Percentiles rank a stretch among this genome's conserved stretches.
phyloP scores from a whole-genome alignment of 2,797 vertebrate species.

The Hydrophis major region DNA sequence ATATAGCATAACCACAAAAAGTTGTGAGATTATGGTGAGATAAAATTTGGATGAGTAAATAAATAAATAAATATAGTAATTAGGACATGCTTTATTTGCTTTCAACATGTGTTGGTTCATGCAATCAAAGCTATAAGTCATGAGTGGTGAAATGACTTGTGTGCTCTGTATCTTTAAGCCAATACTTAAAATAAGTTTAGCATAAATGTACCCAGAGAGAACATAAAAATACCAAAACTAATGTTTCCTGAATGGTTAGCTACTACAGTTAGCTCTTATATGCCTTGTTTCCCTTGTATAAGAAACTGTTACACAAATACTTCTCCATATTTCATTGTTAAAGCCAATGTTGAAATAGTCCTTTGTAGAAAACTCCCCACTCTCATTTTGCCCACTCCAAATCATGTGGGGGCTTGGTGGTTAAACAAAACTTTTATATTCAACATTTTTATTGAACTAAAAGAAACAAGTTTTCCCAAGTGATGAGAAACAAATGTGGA shows the following conservation, averaged over 20 bases:
- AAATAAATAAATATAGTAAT: not conserved
- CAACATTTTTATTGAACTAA: constrained; percentile 56
- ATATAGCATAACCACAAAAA: not conserved
- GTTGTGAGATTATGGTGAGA: not conserved
- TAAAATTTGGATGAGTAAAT: not conserved
- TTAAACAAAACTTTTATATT: constrained; percentile 53
- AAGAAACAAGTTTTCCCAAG: constrained; percentile 58
- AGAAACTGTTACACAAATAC: constrained; percentile 43
- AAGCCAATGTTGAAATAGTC: constrained; percentile 40
- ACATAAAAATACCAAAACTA: not conserved
- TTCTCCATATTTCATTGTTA: constrained; percentile 34
- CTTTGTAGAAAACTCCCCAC: constrained; percentile 20
- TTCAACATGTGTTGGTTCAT: not conserved
- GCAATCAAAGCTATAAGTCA: not conserved
- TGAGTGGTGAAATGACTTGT: not conserved
- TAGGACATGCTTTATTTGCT: not conserved
- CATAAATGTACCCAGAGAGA: not conserved
- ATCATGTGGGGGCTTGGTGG: not conserved
- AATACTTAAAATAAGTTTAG: not conserved
- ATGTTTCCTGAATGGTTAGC: constrained; percentile 19
- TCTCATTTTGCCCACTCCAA: constrained; percentile 11
- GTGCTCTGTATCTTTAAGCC: not conserved
- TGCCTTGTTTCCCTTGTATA: constrained; percentile 7
- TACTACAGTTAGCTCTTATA: not conserved
- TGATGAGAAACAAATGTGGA: constrained; percentile 55